Percentiles rank a stretch among this genome's conserved stretches.
These are phyloP conservation scores for Montipora efflorescens DNA, from an alignment of 64 coral and sea anemone species.

Conservation along the genomic window DNA sequence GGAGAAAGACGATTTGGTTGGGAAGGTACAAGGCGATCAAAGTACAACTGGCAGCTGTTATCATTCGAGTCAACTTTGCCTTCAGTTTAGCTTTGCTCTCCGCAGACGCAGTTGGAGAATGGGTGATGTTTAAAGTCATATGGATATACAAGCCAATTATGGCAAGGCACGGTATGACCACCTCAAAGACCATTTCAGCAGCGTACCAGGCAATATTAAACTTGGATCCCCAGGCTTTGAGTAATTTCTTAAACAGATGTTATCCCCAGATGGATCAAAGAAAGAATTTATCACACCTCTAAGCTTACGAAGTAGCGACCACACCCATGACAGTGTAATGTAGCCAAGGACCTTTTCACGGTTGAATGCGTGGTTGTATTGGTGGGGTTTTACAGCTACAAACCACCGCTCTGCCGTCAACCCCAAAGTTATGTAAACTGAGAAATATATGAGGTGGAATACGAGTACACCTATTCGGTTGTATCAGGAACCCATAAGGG, in stretches of 20 bases:
- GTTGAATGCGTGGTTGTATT: background rate
- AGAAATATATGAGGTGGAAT: slow-evolving; percentile 34
- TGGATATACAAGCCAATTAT: too few relatives aligned
- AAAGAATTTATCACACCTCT: background rate
- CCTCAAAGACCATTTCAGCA: background rate
- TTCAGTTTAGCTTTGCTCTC: background rate
- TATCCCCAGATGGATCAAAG: background rate
- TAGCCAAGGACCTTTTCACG: background rate
- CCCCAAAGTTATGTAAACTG: slow-evolving; percentile 28
- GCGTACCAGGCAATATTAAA: background rate
- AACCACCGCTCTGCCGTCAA: slow-evolving; percentile 64
- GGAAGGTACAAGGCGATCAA: too few relatives aligned
- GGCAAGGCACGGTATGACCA: background rate
- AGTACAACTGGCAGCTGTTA: background rate
- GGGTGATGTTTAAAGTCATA: too few relatives aligned
- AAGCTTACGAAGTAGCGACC: background rate
- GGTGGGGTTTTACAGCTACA: background rate
- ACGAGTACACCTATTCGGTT: slow-evolving; percentile 1
- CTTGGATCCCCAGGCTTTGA: too few relatives aligned
- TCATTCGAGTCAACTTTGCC: slow-evolving; percentile 35
- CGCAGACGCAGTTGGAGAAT: too few relatives aligned
- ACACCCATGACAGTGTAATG: background rate
- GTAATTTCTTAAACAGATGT: too few relatives aligned
- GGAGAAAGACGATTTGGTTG: background rate
- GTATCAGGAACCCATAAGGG: too few relatives aligned